Evolutionary conservation across 2,888 invertebrate species (phyloP), one percentile per base, ranked within the genome.

Genomic region (Tenthredo scrophulariae): DNA sequence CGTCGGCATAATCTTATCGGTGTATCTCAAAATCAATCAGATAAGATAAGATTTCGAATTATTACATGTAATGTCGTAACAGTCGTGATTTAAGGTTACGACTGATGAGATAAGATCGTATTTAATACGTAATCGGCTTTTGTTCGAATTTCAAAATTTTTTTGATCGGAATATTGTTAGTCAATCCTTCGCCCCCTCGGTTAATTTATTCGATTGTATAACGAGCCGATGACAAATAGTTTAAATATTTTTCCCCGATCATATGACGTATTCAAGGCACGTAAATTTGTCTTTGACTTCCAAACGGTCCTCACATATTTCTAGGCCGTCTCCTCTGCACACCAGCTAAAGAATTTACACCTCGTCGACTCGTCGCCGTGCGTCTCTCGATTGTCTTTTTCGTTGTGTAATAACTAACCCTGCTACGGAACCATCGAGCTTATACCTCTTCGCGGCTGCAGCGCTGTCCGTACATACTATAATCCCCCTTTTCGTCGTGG

Each of bases 251-350:
- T 13, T 9, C 9, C 18, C 72, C 22, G 72, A 74, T 74, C 72
- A 22, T 40, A 40, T 67, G 13, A 84, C 72, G 37, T 54, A 77
- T 54, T 77, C 54, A 10, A 70, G 62, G 50, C 67, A 65, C 70
- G 67, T 70, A 33, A 84, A 72, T 72, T 70, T 13, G 50, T 43
- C 33, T 58, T 33, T 26, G 84, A 67, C 67, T 84, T 65, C 67
- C 33, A 72, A 40, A 72, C 84, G 84, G 67, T 70, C 84, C 72
- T 46, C 72, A 37, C 72, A 72, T 84, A 29, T 46, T 18, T 67
- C 46, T 15, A 13, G 15, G 13, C 26, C 33, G 67, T 84, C 67
- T 72, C 46, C 6, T 18, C n/a, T 50, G 7, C 26, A 50, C 6
- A 46, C 18, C 1, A 10, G 15, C 75, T n/a, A 29, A 50, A 46